phyloP scores from a whole-genome alignment of 2,888 invertebrate species.

The Phrixothrix hirtus region DNA sequence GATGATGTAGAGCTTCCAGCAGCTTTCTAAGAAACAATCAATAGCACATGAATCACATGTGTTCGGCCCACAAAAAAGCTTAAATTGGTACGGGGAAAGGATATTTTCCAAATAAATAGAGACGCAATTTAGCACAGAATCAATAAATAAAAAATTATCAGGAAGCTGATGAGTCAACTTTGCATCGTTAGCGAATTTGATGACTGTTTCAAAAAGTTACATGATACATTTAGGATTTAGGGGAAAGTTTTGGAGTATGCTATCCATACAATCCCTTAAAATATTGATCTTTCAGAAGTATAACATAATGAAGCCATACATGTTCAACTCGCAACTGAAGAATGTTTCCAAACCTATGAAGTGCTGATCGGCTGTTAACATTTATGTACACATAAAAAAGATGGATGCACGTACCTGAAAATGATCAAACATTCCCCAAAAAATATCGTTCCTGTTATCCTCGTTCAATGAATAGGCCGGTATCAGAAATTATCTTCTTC shows the following conservation, averaged over 20 bases:
- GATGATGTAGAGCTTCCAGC: slow-evolving; percentile 2
- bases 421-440: too few relatives aligned
- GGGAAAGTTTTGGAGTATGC: slow-evolving; percentile 37
- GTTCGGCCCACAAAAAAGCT: slow-evolving; percentile 1
- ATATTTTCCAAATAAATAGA: not conserved
- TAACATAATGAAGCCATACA: slow-evolving; percentile 44
- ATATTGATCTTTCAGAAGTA: slow-evolving; percentile 36
- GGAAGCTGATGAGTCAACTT: slow-evolving; percentile 47
- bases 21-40: slow-evolving; percentile 1
- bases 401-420: too few relatives aligned
- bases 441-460: too few relatives aligned
- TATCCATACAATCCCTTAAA: slow-evolving; percentile 34
- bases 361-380: slow-evolving; percentile 53
- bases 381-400: too few relatives aligned
- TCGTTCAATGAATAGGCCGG: too few relatives aligned
- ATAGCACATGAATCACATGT: slow-evolving; percentile 10
- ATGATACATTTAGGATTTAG: slow-evolving; percentile 34
- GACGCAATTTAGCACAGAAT: not conserved
- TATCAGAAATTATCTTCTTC: too few relatives aligned
- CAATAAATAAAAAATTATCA: slow-evolving; percentile 18
- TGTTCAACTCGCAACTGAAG: slow-evolving; percentile 47
- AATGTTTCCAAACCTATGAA: slow-evolving; percentile 52
- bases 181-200: slow-evolving; percentile 48
- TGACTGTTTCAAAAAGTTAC: slow-evolving; percentile 44
- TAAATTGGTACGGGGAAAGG: not conserved